Percentiles rank a stretch among this genome's conserved stretches.
Conservation (phyloP, 1,140 invertebrate genomes). For the Drosophila subobscura region DNA sequence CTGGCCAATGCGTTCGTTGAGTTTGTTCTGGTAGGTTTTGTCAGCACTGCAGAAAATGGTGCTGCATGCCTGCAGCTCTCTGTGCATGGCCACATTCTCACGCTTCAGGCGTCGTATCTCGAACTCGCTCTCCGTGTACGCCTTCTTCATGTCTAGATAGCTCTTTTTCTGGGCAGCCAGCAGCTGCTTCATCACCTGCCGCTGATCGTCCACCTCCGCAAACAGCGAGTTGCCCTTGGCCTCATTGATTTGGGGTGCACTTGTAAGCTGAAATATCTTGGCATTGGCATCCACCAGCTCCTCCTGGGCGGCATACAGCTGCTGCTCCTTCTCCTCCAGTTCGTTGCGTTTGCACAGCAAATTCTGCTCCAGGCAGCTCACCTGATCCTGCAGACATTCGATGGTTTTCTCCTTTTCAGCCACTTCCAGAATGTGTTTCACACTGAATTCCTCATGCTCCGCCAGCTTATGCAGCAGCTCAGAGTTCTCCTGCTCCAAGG, state of each 20-base stretch:
- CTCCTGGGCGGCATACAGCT: constrained; percentile 77
- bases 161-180: constrained; percentile 82
- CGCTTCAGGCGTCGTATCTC: constrained; percentile 83
- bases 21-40: constrained; percentile 74
- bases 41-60: constrained; percentile 80
- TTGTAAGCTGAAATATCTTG: constrained; percentile 62
- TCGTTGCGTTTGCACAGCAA: constrained; percentile 68
- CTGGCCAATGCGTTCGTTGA: constrained; percentile 74
- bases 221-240: constrained; percentile 85
- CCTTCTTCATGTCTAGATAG: constrained; percentile 83
- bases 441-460: constrained; percentile 59
- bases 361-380: constrained; percentile 76
- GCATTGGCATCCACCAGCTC: constrained; percentile 75
- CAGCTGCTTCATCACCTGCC: constrained; percentile 81
- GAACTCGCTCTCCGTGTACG: constrained; percentile 73
- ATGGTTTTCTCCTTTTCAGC: constrained; percentile 78
- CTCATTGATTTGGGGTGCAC: constrained; percentile 64
- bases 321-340: constrained; percentile 71
- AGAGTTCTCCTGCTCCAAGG: constrained; percentile 64
- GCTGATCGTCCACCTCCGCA: constrained; percentile 85
- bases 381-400: constrained; percentile 70
- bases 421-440: constrained; percentile 56
- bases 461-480: constrained; percentile 73
- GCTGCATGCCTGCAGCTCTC: constrained; percentile 71
- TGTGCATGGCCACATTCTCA: constrained; percentile 82